Evolutionary conservation across 2,888 invertebrate genomes (phyloP).

Genomic region (Drosophila anomalata): DNA sequence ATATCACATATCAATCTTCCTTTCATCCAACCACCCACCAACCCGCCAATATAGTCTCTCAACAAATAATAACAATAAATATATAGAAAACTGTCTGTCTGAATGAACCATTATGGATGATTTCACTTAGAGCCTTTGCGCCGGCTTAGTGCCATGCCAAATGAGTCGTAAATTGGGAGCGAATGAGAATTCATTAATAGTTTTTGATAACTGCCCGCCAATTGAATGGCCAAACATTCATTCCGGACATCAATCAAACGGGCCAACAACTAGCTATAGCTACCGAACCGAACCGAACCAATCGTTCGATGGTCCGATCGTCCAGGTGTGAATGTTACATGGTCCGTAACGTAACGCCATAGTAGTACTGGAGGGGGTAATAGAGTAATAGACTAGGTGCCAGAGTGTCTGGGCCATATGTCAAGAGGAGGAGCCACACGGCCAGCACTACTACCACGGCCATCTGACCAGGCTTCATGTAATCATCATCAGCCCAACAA

Average conservation of each 20-base stretch:
- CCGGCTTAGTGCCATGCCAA: conserved; percentile 52
- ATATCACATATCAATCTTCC: conserved; percentile 67
- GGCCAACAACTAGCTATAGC: conserved; percentile 1
- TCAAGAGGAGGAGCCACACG: conserved; percentile 15
- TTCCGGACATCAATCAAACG: conserved; percentile 63
- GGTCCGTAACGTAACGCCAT: conserved; percentile 33
- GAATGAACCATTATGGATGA: conserved; percentile 69
- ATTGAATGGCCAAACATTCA: conserved; percentile 63
- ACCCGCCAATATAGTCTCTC: not conserved
- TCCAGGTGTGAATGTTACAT: conserved; percentile 44
- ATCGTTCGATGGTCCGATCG: too few species aligned
- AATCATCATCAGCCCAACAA: conserved; percentile 28
- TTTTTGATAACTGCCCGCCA: conserved; percentile 65
- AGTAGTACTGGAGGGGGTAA: conserved; percentile 1
- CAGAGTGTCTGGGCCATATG: conserved; percentile 52
- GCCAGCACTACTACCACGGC: too few species aligned
- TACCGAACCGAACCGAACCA: conserved; percentile 1
- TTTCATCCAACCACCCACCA: conserved; percentile 9
- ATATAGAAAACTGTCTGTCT: conserved; percentile 13
- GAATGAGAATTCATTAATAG: conserved; percentile 61
- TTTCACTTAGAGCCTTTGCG: conserved; percentile 51
- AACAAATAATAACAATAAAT: not conserved
- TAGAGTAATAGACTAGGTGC: conserved; percentile 52
- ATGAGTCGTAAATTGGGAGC: conserved; percentile 68
- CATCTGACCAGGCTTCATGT: not conserved